Percentiles rank a stretch among this genome's conserved stretches.
These are phyloP conservation scores for Lasioglossum zephyrum DNA, from an alignment of 2,888 invertebrate genomes.

Conservation along the genomic window DNA sequence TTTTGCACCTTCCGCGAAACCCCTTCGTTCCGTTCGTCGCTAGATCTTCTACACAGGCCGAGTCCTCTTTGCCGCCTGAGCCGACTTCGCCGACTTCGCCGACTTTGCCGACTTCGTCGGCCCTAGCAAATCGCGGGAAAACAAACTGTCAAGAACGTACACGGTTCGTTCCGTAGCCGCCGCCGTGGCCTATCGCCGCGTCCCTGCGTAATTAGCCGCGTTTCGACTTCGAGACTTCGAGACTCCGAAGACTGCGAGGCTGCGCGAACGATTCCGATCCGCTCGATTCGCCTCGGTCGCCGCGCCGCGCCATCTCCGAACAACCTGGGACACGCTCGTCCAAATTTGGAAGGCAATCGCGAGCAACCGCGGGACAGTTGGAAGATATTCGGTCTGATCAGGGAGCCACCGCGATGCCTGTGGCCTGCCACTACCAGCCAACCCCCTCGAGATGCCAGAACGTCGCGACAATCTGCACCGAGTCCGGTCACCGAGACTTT, in stretches of 20 bases:
- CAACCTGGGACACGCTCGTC: background rate
- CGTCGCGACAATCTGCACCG: conserved; percentile 15
- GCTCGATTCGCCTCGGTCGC: background rate
- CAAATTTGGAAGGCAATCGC: conserved; percentile 2
- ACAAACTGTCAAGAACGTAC: background rate
- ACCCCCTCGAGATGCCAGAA: conserved; percentile 8
- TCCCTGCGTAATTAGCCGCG: background rate
- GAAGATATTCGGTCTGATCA: background rate
- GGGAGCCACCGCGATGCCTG: background rate
- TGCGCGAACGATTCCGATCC: background rate
- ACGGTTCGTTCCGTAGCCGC: background rate
- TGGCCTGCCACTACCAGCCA: background rate
- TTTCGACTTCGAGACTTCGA: background rate
- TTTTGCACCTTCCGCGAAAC: conserved; percentile 65
- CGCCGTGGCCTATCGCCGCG: background rate
- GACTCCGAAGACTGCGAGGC: background rate
- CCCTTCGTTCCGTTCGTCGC: conserved; percentile 43
- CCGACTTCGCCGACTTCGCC: background rate
- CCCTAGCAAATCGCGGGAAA: background rate
- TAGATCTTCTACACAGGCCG: conserved; percentile 16
- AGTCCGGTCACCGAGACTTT: conserved; percentile 47
- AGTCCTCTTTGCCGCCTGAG: conserved; percentile 18
- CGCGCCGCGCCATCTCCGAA: background rate
- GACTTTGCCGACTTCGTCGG: background rate
- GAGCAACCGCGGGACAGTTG: background rate